phyloP scores from a whole-genome alignment of 2,113 vertebrate species.

The Australoheros scitulus region DNA sequence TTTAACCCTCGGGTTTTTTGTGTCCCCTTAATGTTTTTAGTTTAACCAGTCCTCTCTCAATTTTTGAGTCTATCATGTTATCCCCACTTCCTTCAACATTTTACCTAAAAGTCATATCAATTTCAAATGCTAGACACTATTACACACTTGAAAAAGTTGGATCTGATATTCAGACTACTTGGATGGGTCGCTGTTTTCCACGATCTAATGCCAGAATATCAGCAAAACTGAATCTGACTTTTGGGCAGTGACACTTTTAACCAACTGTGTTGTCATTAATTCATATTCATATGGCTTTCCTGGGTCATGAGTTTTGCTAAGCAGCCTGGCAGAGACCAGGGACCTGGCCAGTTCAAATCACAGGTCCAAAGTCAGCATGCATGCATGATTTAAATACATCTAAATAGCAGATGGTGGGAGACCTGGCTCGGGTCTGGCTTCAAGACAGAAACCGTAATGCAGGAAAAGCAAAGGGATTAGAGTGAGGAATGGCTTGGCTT shows the following conservation, averaged over 20 bases:
- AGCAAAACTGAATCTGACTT: constrained; percentile 42
- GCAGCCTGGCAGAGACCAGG: constrained; percentile 54
- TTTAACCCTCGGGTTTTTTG: neutral
- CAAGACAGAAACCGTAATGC: constrained; percentile 31
- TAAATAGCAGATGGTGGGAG: constrained; percentile 66
- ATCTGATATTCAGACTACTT: constrained; percentile 42
- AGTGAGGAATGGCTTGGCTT: constrained; percentile 46
- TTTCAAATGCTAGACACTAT: constrained; percentile 29
- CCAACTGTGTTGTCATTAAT: constrained; percentile 56
- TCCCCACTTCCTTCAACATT: neutral
- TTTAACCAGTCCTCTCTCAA: neutral
- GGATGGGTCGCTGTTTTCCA: constrained; percentile 10
- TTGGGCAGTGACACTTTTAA: constrained; percentile 40
- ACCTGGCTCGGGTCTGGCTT: constrained; percentile 28
- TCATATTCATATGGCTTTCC: constrained; percentile 60
- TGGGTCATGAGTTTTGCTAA: constrained; percentile 46
- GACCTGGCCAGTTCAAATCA: constrained; percentile 58
- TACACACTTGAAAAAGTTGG: neutral
- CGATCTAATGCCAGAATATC: constrained; percentile 61
- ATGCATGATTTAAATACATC: constrained; percentile 72
- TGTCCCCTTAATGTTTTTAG: neutral
- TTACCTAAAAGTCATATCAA: neutral
- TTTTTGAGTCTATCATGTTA: neutral
- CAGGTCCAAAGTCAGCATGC: constrained; percentile 55
- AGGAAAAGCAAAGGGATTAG: constrained; percentile 18